Evolutionary conservation across 2,797 vertebrate species (phyloP), one percentile per base, ranked within the genome.

Genomic region (Enteromius paludinosus): DNA sequence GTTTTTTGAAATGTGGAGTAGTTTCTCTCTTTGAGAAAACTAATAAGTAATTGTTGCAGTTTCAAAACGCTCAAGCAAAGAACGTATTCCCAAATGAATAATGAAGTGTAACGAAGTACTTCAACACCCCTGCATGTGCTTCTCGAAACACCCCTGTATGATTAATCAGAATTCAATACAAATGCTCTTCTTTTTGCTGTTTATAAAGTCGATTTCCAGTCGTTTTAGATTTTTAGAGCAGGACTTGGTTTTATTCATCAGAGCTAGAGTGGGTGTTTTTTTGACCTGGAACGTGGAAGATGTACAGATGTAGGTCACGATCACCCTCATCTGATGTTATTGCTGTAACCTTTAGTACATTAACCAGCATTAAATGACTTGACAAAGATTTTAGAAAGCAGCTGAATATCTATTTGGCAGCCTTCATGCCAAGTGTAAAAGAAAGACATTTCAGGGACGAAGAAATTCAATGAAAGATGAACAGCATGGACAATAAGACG

Each of bases 241-340:
- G 25, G 25, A 15, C 25, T 28, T 61, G 56, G 10, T 65, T 18
- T 65, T 18, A 18, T 35, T 4, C 14, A 20, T 65, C 62, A 65
- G 17, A 10, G 17, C 12, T 54, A 9, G 30, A 56, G 64, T 65
- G 61, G 38, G 33, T 71, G 65, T 75, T 84, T 86, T 73, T 52
- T 33, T 35, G 20, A 38, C 33, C 33, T 7, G 11, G 28, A 18
- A 14, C 0, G 0, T n/a, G 18, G 47, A 72, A 33, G 71, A 74
- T 74, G 71, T 56, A 74, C 52, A 33, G 71, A 74, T 74, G 71
- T 56, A 74, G 87, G 86, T 70, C 87, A 64, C 64, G 41, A 79
- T 86, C 88, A 85, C 83, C 86, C 86, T 66, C 87, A 18, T 85
- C 78, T 88, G 76, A 11, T 15, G 0, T 54, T 52, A 54, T 47